Conservation (phyloP, 2,797 vertebrate species). For the Cossypha polioptera region DNA sequence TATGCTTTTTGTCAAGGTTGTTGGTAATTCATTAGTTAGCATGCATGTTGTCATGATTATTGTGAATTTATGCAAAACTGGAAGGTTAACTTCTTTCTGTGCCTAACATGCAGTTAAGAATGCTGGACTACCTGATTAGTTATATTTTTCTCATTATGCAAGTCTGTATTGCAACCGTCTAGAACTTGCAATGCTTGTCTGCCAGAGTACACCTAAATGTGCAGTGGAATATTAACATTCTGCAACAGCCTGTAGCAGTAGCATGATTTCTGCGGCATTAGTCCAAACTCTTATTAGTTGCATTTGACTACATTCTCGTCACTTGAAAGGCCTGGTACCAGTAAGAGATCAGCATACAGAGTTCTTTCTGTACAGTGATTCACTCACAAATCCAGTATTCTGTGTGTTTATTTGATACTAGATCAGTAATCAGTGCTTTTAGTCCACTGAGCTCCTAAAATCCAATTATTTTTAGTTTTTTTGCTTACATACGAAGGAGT, state of each 20-base stretch:
- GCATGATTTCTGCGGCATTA: background rate
- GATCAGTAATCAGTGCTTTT: background rate
- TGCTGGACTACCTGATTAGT: background rate
- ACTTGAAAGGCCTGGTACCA: background rate
- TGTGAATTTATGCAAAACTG: background rate
- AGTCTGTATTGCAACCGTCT: background rate
- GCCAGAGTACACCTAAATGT: background rate
- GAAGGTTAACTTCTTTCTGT: background rate
- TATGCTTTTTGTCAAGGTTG: background rate
- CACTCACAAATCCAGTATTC: background rate
- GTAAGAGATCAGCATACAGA: background rate
- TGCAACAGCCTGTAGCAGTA: background rate
- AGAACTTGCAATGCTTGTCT: background rate
- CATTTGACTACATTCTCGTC: background rate
- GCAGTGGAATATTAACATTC: background rate
- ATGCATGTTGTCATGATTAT: background rate
- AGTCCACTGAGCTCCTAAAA: background rate
- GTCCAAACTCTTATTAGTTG: background rate
- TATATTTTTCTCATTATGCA: background rate
- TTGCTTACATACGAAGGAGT: background rate
- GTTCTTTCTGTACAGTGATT: background rate
- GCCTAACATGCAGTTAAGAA: background rate
- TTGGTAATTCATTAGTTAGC: background rate
- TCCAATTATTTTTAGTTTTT: rapidly evolving
- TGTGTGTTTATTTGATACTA: background rate